Evolutionary conservation across 2,888 invertebrate genomes (phyloP).

Genomic region (Chrysolina americana): DNA sequence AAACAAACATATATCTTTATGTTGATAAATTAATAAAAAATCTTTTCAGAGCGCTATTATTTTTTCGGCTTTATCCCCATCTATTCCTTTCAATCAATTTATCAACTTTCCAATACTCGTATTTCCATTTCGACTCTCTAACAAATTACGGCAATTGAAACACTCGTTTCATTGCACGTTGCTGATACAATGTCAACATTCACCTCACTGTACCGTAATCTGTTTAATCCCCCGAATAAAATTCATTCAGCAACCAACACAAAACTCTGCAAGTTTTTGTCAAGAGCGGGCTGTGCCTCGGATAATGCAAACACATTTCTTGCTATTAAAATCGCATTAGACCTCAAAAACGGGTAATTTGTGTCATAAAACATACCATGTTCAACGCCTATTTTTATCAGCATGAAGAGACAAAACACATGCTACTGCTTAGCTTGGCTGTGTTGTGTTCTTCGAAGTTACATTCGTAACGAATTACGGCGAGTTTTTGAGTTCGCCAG

Average conservation of each 20-base stretch:
- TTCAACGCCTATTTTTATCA: neutral
- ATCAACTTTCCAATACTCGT: too few species aligned
- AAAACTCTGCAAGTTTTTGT: conserved; percentile 34
- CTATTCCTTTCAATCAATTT: too few species aligned
- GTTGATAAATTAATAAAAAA: too few species aligned
- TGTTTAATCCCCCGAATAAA: neutral
- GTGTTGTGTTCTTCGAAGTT: neutral
- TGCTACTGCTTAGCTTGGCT: neutral
- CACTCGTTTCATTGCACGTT: too few species aligned
- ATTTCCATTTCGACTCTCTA: too few species aligned
- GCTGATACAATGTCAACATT: neutral
- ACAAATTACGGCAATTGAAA: too few species aligned
- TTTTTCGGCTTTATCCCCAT: too few species aligned
- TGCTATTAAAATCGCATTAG: conserved; percentile 40
- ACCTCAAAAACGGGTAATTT: conserved; percentile 24
- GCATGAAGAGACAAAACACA: conserved; percentile 14
- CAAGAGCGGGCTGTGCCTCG: conserved; percentile 26
- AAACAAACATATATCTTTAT: too few species aligned
- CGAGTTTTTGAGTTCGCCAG: neutral
- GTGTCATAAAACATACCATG: neutral
- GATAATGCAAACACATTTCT: conserved; percentile 42
- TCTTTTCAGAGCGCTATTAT: too few species aligned
- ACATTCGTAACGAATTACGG: neutral
- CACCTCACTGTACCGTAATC: neutral
- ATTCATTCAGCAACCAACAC: neutral